Conservation (phyloP, 2,797 vertebrate species). For the Rhinogobio ventralis region DNA sequence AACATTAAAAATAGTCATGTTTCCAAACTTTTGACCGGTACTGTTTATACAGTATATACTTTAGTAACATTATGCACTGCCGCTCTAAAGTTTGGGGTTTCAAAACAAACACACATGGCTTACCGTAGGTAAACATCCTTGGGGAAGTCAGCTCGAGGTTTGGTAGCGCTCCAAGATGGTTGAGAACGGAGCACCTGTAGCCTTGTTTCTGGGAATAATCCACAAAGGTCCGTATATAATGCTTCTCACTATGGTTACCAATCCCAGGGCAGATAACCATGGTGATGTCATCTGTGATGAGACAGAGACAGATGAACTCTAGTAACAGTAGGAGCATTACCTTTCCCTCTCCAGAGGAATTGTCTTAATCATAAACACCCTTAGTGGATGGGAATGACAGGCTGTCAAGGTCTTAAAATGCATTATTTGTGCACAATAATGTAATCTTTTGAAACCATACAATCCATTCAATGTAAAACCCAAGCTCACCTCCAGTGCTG, state of each 20-base stretch:
- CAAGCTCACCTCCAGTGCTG: slow-evolving; percentile 84
- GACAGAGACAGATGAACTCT: slow-evolving; percentile 5
- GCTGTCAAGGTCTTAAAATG: background rate
- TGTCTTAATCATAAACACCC: slow-evolving; percentile 8
- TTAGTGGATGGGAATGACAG: background rate
- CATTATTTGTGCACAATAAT: background rate
- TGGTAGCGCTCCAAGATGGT: slow-evolving; percentile 93
- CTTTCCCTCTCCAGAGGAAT: slow-evolving; percentile 18
- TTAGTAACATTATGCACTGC: background rate
- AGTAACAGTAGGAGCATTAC: background rate
- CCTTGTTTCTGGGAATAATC: slow-evolving; percentile 93
- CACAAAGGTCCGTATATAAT: slow-evolving; percentile 97
- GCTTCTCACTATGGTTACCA: slow-evolving; percentile 97
- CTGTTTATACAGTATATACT: no score
- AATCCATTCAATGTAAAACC: background rate
- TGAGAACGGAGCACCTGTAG: slow-evolving; percentile 94
- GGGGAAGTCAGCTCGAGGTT: slow-evolving; percentile 93
- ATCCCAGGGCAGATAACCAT: slow-evolving; percentile 99
- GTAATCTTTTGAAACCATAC: background rate
- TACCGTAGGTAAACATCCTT: slow-evolving; percentile 97
- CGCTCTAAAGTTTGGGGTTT: background rate
- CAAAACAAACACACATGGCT: slow-evolving; percentile 56
- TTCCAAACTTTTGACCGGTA: no score
- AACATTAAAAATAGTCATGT: no score
- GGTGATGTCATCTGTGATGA: slow-evolving; percentile 86